Evolutionary conservation across 1,140 invertebrate species (phyloP).

Genomic region (Hermetia illucens): DNA sequence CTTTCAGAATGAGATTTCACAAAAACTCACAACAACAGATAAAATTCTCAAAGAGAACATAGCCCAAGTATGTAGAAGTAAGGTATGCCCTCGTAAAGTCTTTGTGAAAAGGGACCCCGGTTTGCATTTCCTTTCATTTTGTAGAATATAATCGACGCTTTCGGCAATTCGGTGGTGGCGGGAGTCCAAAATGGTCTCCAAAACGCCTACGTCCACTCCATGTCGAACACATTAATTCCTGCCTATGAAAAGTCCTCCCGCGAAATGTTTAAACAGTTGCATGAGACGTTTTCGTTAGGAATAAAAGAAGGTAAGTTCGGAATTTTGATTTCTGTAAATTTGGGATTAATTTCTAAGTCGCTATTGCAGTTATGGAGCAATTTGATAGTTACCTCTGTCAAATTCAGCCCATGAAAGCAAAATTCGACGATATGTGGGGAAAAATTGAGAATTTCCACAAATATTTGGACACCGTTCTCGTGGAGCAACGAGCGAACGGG

Average conservation of each 20-base stretch:
- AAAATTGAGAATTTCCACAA: conserved; percentile 19
- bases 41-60: conserved; percentile 63
- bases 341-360: background rate
- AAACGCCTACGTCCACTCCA: conserved; percentile 46
- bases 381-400: conserved; percentile 33
- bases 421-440: conserved; percentile 18
- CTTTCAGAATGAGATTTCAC: conserved; percentile 50
- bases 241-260: conserved; percentile 71
- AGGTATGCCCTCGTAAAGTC: conserved; percentile 34
- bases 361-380: conserved; percentile 32
- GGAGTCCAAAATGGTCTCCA: conserved; percentile 33
- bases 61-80: conserved; percentile 56
- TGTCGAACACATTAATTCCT: conserved; percentile 60
- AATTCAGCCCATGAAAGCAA: conserved; percentile 22
- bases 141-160: conserved; percentile 55
- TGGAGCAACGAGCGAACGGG: conserved; percentile 19
- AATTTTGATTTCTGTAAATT: conserved; percentile 2
- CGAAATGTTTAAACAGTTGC: conserved; percentile 76
- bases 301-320: conserved; percentile 71
- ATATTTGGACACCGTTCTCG: conserved; percentile 18
- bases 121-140: background rate
- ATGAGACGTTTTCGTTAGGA: conserved; percentile 69
- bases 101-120: background rate
- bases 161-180: conserved; percentile 47
- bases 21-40: conserved; percentile 57